Evolutionary conservation across 1,140 invertebrate genomes (phyloP).

Genomic region (Drosophila azteca): DNA sequence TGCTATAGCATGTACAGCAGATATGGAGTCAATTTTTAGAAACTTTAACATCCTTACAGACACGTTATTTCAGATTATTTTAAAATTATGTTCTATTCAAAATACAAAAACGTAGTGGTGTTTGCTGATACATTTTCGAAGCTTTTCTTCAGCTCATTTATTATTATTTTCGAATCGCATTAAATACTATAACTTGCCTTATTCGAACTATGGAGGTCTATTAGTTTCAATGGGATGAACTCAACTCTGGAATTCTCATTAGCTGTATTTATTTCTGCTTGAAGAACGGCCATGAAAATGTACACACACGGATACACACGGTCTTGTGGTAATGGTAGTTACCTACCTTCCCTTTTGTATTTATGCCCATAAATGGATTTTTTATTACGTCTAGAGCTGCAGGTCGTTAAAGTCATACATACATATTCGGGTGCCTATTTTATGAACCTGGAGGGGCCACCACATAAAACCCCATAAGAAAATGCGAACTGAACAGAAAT

Average conservation of each 20-base stretch:
- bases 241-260: slow-evolving; percentile 21
- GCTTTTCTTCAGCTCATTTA: too few species aligned
- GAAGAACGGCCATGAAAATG: slow-evolving; percentile 19
- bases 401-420: slow-evolving; percentile 61
- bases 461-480: slow-evolving; percentile 52
- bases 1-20: too few species aligned
- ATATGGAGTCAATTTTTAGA: too few species aligned
- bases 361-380: slow-evolving; percentile 58
- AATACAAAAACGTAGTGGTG: too few species aligned
- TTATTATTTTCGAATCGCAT: too few species aligned
- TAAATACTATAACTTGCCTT: too few species aligned
- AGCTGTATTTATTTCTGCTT: slow-evolving; percentile 29
- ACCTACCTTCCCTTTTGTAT: slow-evolving; percentile 26
- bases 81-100: too few species aligned
- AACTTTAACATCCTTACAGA: too few species aligned
- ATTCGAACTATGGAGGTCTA: too few species aligned
- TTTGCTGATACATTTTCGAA: too few species aligned
- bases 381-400: slow-evolving; percentile 66
- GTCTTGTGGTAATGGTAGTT: background rate
- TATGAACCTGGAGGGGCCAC: slow-evolving; percentile 35
- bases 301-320: background rate
- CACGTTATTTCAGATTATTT: too few species aligned
- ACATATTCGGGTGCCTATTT: slow-evolving; percentile 54
- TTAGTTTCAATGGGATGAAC: too few species aligned
- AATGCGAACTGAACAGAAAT: slow-evolving; percentile 43